Evolutionary conservation across 2,888 invertebrate species (phyloP), one percentile per base, ranked within the genome.

Genomic region (Lepas anatifera): DNA sequence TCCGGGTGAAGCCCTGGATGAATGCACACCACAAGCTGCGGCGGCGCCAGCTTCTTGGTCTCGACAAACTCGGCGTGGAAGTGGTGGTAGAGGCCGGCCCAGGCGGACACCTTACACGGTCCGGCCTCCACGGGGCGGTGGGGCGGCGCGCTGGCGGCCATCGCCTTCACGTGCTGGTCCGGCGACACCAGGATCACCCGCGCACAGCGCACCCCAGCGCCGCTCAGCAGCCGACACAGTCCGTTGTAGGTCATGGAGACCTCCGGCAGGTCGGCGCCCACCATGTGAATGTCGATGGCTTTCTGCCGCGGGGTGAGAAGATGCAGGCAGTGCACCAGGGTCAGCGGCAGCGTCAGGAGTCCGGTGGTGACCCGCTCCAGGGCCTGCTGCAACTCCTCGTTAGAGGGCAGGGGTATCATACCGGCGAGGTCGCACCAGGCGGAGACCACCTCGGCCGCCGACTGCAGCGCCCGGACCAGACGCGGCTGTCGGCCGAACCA

Each of bases 241-340:
- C 72, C 72, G 10, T 71, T 68, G 64, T 72, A 52, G 13, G 72
- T 69, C 4, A 71, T 69, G 10, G 63, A 39, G 3, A 73, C 72
- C 64, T 73, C 73, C 1, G 73, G 73, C 35, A 69, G 63, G 50
- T 73, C 73, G 25, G 73, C 73, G 22, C 73, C 73, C 29, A 73
- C 67, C 32, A 73, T 68, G 66, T 73, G 73, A 11, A 73, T 69
- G 66, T 71, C 66, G 27, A 72, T 35, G 27, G 69, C 69, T 13
- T 52, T 43, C 13, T 32, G 66, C 35, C 13, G 41, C 50, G 22
- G 68, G 52, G 66, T 48, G 27, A 27, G 13, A 29, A 68, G 25
- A 70, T 72, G 72, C 25, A 39, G 68, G 32, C 67, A 67, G 37
- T 68, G 69, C 25, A 70, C 72, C n/a, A 73, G 70, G n/a, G 72